A percentile compares a stretch with the other conserved stretches of the same genome.
These are phyloP conservation scores for Galleria mellonella DNA, from an alignment of 1,140 invertebrate species.

Conservation along the genomic window DNA sequence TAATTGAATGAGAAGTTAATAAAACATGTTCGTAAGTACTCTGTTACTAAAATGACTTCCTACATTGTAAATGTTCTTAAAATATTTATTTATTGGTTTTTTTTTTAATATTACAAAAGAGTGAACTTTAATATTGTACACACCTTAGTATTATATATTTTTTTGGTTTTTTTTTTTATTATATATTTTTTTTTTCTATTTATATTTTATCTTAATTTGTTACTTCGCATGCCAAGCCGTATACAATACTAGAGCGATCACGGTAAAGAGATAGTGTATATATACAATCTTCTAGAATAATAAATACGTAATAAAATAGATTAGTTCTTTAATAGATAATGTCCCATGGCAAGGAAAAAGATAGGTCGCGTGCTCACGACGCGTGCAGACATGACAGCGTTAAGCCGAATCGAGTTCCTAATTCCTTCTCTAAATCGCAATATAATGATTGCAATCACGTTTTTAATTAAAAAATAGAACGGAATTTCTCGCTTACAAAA, in stretches of 20 bases:
- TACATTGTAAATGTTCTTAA: conserved; percentile 62
- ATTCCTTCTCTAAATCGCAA: neutral
- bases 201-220: conserved; percentile 57
- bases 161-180: conserved; percentile 44
- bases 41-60: conserved; percentile 45
- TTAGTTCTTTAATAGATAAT: conserved; percentile 23
- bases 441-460: neutral
- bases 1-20: conserved; percentile 37
- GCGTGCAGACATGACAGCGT: neutral
- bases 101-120: conserved; percentile 36
- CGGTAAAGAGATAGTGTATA: conserved; percentile 47
- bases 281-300: conserved; percentile 48
- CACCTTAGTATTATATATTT: conserved; percentile 50
- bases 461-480: conserved; percentile 8
- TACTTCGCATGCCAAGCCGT: conserved; percentile 55
- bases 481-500: conserved; percentile 16
- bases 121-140: conserved; percentile 65
- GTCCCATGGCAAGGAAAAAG: conserved; percentile 27
- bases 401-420: neutral
- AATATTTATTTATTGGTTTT: conserved; percentile 60
- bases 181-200: conserved; percentile 33
- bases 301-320: conserved; percentile 67
- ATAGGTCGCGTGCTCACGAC: neutral
- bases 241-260: conserved; percentile 66
- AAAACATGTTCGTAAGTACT: conserved; percentile 54